Evolutionary conservation across 1,140 invertebrate genomes (phyloP), one percentile per base, ranked within the genome.

Genomic region (Hirudo medicinalis): DNA sequence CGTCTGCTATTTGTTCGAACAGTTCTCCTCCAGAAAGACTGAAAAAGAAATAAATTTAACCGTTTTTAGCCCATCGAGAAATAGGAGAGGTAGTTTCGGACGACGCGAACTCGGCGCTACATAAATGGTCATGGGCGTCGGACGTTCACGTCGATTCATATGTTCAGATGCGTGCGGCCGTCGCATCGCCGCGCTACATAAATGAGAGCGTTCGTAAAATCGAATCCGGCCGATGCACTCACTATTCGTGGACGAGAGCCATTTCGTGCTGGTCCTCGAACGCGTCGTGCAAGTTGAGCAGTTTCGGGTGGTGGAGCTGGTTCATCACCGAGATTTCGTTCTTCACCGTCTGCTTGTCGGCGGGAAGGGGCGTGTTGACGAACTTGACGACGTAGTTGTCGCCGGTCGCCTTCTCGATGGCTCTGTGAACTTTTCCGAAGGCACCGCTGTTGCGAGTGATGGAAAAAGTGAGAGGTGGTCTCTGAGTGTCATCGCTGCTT

Each of bases 241-340:
- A 94, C 92, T 99, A 98, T 86, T 99, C 96, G 76, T 97, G 92
- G 74, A 99, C 96, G 5, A 99, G 86, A 36, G 97, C 91, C 94
- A 99, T 98, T 85, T 99, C 96, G 76, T 98, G 92, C 74, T 97
- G 94, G 80, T 98, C 94, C 81, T 99, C 96, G 81, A 96, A 99
- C 0, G 96, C 96, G 81, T 99, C 97, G 78, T 99, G 95, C 0
- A 99, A 83, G 78, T 97, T 96, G 76, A 99, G 96, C 29, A 99
- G 84, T 82, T 97, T 97, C 60, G 89, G 89, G 85, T 99, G 96
- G 83, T 98, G 93, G 2, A 99, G 82, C 77, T 97, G 92, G 81
- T 97, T 98, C 95, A 99, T 99, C 67, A 97, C 94, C 78, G 97
- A 93, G 75, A 99, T 98, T 84, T 99, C 97, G 78, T 97, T 94